Conservation (phyloP, 2,888 invertebrate genomes). For the Rapana venosa region DNA sequence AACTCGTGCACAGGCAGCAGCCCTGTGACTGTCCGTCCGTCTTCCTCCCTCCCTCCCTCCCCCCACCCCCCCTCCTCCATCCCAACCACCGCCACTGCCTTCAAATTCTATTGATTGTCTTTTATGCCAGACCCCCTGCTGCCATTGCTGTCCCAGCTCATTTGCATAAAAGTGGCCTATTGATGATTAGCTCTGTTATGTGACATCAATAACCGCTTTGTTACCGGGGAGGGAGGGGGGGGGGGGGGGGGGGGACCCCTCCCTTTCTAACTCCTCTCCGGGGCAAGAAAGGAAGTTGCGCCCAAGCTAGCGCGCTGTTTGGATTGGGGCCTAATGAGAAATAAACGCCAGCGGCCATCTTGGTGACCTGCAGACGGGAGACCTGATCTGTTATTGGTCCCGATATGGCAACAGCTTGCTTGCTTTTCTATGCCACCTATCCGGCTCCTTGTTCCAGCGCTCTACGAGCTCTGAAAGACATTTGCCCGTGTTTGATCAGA, state of each 20-base stretch:
- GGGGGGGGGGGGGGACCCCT: neutral
- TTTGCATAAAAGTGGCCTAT: conserved; percentile 63
- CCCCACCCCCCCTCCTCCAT: neutral
- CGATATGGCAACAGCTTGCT: neutral
- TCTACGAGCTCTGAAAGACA: neutral
- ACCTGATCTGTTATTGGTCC: neutral
- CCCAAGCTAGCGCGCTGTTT: neutral
- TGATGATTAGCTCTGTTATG: conserved; percentile 58
- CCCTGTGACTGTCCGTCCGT: neutral
- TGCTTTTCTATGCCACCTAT: neutral
- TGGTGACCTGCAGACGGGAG: conserved; percentile 8
- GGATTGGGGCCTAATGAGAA: conserved; percentile 8
- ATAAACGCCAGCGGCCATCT: conserved; percentile 26
- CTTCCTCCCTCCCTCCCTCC: neutral
- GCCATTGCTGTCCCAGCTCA: conserved; percentile 52
- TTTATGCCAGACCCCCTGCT: conserved; percentile 44
- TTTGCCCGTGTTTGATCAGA: neutral
- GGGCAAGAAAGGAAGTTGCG: neutral
- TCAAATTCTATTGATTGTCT: conserved; percentile 59
- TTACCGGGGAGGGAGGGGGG: conserved; percentile 18
- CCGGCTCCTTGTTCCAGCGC: neutral
- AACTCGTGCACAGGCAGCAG: neutral
- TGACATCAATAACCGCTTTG: conserved; percentile 58
- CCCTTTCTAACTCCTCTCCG: neutral
- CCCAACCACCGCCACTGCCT: conserved; percentile 33